Base-by-base conservation (phyloP, 2,888 invertebrate genomes). In the Elmis aenea region DNA sequence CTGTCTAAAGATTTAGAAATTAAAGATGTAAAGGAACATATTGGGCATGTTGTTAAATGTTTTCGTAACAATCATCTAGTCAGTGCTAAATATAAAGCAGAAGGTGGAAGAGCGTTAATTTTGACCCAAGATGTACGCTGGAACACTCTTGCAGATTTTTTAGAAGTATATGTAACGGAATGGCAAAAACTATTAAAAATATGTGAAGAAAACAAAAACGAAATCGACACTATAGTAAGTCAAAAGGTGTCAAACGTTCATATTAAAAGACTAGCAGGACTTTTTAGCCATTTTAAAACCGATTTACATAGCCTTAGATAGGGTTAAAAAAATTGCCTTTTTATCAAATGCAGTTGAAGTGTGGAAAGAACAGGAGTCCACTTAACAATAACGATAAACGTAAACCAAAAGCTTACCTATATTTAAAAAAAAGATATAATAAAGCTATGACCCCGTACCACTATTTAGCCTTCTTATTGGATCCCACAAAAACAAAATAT, bases 91-190 rank as follows among this genome's bases (percentile, higher is more conserved):
- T 46, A 38, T 24, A 46, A 34, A 11, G 20, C 21, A 33, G 38
- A 18, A 24, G 40, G 34, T 4, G 36, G 45, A n/a, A n/a, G n/a
- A n/a, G n/a, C n/a, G n/a, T n/a, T n/a, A n/a, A n/a, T n/a, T n/a
- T n/a, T n/a, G n/a, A 44, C 41, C 12, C 30, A 26, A 21, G 38
- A 44, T 26, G 41, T 46, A 2, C 26, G 45, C 4, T 45, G 41
- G 36, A 44, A 46, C 16, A 42, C 33, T 8, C n/a, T 41, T n/a
- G 21, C 22, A 23, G 34, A 39, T 12, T 37, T 25, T 18, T 13
- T 37, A 3, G 27, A 38, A 22, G 12, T 13, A 4, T 38, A 33
- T 27, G 9, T 38, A n/a, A n/a, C n/a, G n/a, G n/a, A n/a, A n/a
- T n/a, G n/a, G n/a, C n/a, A n/a, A n/a, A n/a, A n/a, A n/a, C n/a